Percentiles rank a stretch among this genome's conserved stretches.
Evolutionary conservation across 2,113 vertebrate genomes (phyloP).

Genomic region (Monopterus albus): DNA sequence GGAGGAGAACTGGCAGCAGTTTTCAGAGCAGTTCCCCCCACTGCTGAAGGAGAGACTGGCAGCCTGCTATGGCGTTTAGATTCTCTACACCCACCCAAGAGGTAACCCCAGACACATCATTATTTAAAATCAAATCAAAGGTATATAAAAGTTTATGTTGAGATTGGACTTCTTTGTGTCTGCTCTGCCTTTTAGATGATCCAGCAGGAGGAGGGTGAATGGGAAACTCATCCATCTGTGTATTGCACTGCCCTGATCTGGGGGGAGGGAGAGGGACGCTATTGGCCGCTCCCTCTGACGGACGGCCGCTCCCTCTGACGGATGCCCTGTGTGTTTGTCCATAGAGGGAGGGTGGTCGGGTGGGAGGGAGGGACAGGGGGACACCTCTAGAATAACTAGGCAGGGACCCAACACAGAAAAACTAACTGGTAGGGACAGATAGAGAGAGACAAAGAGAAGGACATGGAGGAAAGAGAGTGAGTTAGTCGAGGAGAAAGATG

Average conservation of each 20-base stretch:
- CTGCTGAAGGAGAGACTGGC: slow-evolving; percentile 93
- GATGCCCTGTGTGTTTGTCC: slow-evolving; percentile 86
- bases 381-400: slow-evolving; percentile 84
- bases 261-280: slow-evolving; percentile 87
- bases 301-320: slow-evolving; percentile 85
- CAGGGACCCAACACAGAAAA: slow-evolving; percentile 82
- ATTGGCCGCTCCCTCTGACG: slow-evolving; percentile 83
- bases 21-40: slow-evolving; percentile 94
- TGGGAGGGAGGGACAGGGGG: slow-evolving; percentile 80
- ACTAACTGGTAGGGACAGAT: slow-evolving; percentile 80
- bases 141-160: too few relatives aligned
- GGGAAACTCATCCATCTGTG: slow-evolving; percentile 90
- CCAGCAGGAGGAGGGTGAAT: slow-evolving; percentile 88
- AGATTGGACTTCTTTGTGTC: neutral
- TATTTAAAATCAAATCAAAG: neutral
- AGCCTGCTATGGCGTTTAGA: slow-evolving; percentile 94
- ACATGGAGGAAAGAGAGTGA: slow-evolving; percentile 48
- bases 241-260: slow-evolving; percentile 90
- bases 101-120: slow-evolving; percentile 33
- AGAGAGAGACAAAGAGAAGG: slow-evolving; percentile 63
- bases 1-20: slow-evolving; percentile 96
- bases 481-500: slow-evolving; percentile 50
- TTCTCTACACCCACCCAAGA: slow-evolving; percentile 63
- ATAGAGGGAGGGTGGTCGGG: slow-evolving; percentile 83
- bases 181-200: slow-evolving; percentile 77